A percentile compares a stretch with the other conserved stretches of the same genome.
These are phyloP conservation scores for Ameiurus melas DNA, from an alignment of 2,113 vertebrate species.

Conservation along the genomic window DNA sequence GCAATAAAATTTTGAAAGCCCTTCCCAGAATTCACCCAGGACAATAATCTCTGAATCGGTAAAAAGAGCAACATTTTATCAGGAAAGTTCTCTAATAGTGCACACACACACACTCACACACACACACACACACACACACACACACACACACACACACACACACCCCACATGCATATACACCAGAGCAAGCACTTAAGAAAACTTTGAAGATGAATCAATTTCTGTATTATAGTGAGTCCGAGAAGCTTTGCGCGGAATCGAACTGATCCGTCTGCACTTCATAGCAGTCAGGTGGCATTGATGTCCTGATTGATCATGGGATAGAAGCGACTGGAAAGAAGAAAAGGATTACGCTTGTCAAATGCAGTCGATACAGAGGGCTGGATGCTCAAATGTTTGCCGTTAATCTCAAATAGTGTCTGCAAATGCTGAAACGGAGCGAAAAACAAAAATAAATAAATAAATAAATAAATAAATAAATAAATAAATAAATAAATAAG, in stretches of 20 bases:
- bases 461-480: conserved; percentile 50
- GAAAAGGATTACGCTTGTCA: conserved; percentile 87
- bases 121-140: conserved; percentile 70
- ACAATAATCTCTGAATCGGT: conserved; percentile 67
- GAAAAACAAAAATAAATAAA: conserved; percentile 32
- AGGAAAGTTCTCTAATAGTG: conserved; percentile 56
- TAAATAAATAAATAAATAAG: conserved; percentile 53
- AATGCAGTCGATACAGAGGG: conserved; percentile 76
- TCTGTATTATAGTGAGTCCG: conserved; percentile 87
- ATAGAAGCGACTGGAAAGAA: conserved; percentile 85
- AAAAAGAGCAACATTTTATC: conserved; percentile 71
- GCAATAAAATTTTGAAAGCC: neutral
- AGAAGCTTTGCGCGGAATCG: conserved; percentile 76
- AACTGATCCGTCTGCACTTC: conserved; percentile 85
- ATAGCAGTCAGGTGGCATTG: conserved; percentile 83
- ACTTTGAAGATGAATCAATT: conserved; percentile 86
- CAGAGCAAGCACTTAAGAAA: conserved; percentile 74
- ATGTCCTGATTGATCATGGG: conserved; percentile 89
- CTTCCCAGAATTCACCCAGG: conserved; percentile 48
- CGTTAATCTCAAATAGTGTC: conserved; percentile 80
- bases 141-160: conserved; percentile 62
- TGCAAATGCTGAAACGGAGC: conserved; percentile 72
- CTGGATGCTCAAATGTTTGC: conserved; percentile 82
- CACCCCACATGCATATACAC: conserved; percentile 62
- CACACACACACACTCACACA: neutral